Evolutionary conservation across 2,888 invertebrate species (phyloP), one percentile per base, ranked within the genome.

Genomic region (Drosophila acutilabella): DNA sequence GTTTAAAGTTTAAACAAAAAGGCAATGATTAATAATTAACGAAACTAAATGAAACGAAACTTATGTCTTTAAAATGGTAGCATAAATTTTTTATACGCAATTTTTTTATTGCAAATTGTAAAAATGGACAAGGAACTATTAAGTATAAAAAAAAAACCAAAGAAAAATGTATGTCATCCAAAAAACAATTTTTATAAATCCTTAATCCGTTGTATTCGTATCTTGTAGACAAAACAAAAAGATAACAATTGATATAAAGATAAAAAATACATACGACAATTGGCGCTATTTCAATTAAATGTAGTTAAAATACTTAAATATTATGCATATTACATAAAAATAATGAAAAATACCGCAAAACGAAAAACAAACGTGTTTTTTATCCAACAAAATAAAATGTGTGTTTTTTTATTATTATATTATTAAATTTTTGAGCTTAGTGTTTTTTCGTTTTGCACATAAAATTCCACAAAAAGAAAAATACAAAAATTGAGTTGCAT

Each of bases 51-150:
- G 69, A 70, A 60, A 62, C 38, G 67, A 78, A 88, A 87, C 62
- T 73, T 69, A 81, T 73, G 73, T 88, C 75, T 89, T 87, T 61
- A 59, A 30, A 69, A 75, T 48, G 16, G 71, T 89, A 88, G 89
- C 62, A 82, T 88, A 87, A 72, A 83, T 88, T 88, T 89, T 86
- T 86, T 80, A 89, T 88, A 86, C 71, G 84, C 71, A 89, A 82
- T 74, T 82, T 80, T 23, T 83, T 86, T 42, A 86, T 83, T 83
- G 85, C 78, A 88, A 71, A 71, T 69, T 82, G 82, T 87, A 88
- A 79, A 88, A 66, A 70, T 47, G 30, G 16, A 76, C 48, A 65
- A 23, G 18, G 16, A 58, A 58, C 56, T 47, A 45, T 53, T 44
- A 84, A 80, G 57, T 69, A 81, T 69, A 60, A 72, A 52, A 20